A percentile compares a stretch with the other conserved stretches of the same genome.
phyloP scores from a whole-genome alignment of 2,113 vertebrate genomes.

The Scartelaos histophorus region DNA sequence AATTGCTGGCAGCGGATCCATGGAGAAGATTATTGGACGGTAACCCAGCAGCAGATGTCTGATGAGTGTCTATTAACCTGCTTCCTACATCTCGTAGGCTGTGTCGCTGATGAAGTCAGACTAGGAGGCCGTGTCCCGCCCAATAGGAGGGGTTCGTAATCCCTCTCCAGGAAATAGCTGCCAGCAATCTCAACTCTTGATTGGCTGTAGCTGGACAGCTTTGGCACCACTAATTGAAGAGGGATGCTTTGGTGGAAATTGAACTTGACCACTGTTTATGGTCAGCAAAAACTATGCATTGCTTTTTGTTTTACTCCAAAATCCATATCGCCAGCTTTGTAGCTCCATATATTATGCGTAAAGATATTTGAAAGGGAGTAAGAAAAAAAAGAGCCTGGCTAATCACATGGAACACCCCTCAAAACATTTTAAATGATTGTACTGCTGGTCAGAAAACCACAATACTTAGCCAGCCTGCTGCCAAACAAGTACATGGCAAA shows the following conservation, averaged over 20 bases:
- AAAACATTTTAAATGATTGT: background rate
- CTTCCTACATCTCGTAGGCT: constrained; percentile 77
- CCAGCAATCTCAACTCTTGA: constrained; percentile 68
- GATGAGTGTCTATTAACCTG: constrained; percentile 86
- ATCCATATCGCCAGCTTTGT: background rate
- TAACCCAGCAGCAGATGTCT: constrained; percentile 82
- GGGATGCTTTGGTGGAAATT: constrained; percentile 47
- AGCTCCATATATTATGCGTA: background rate
- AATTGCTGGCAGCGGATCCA: constrained; percentile 81
- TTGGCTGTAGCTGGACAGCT: constrained; percentile 62
- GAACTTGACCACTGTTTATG: constrained; percentile 56
- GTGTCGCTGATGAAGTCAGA: constrained; percentile 78
- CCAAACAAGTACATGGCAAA: constrained; percentile 59
- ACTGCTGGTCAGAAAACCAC: background rate
- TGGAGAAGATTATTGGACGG: constrained; percentile 81
- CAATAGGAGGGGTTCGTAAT: constrained; percentile 80
- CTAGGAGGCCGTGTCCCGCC: constrained; percentile 79
- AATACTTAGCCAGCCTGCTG: constrained; percentile 46
- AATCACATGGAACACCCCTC: background rate
- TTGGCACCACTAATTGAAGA: constrained; percentile 66
- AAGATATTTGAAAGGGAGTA: background rate
- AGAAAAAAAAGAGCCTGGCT: background rate
- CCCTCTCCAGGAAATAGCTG: constrained; percentile 71
- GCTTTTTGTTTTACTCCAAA: background rate
- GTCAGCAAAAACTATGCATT: constrained; percentile 7